Evolutionary conservation across 2,797 vertebrate species (phyloP), one percentile per base, ranked within the genome.

Genomic region (Brachyrhaphis roseni): DNA sequence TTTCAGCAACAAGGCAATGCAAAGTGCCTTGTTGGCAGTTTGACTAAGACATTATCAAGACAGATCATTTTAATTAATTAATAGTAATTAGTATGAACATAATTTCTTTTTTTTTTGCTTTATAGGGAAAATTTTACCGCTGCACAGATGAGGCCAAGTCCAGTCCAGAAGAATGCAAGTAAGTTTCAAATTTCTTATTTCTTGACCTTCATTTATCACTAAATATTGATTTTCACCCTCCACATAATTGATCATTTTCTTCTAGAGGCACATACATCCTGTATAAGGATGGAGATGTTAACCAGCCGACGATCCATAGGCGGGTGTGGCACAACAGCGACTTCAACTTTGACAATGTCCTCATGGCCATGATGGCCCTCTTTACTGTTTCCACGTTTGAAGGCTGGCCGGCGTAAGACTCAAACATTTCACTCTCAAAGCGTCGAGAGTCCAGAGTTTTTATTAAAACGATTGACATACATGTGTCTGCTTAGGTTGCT

Each of bases 331-430:
- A 97, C 90, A 99, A 99, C 59, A 99, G 98, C 36, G 98, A 99
- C 72, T 99, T 99, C 93, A 99, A 99, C 95, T 99, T 99, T 41
- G 98, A 99, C 90, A 99, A 99, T 0, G 98, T 99, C 78, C 97
- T 99, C 31, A 98, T 97, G 87, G 98, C 98, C 76, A 99, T 99
- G 98, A 99, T 99, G 98, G 98, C 98, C 1, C 96, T 99, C 74
- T 99, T 99, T 94, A 99, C 98, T 0, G 98, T 99, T 75, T 99
- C 98, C 86, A 99, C 98, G 0, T 99, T 99, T 43, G 98, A 99
- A 93, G 98, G 98, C 93, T 99, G 98, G 98, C 98, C 98, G n/a
- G 93, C 97, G 98, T 99, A 95, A 98, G 98, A 95, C 84, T 77
- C 10, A 70, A 46, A 36, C 53, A 16, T 8, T 71, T 59, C 8